Evolutionary conservation across 1,140 invertebrate species (phyloP).

Genomic region (Hyposmocoma kahamanoa): DNA sequence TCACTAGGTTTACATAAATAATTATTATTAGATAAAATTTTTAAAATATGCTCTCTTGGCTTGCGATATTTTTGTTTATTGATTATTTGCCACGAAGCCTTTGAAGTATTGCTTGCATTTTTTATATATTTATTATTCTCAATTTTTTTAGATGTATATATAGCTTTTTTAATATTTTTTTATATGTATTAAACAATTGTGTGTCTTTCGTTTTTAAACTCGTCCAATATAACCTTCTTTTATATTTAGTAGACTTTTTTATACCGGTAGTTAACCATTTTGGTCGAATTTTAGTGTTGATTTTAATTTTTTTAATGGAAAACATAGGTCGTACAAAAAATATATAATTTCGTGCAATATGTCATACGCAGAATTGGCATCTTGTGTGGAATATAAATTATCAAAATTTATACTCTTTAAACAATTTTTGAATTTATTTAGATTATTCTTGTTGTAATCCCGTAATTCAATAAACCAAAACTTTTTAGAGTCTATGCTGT

Average conservation of each 20-base stretch:
- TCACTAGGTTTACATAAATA: neutral
- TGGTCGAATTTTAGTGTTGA: neutral
- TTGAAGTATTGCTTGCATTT: neutral
- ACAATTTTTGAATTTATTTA: constrained; percentile 1
- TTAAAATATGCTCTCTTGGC: neutral
- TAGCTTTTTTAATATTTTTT: neutral
- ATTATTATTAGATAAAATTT: neutral
- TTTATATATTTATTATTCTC: constrained; percentile 3
- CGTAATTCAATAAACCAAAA: constrained; percentile 4
- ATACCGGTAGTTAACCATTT: constrained; percentile 7
- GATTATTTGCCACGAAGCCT: constrained; percentile 6
- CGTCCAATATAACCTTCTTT: neutral
- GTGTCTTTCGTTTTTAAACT: neutral
- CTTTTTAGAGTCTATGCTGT: neutral
- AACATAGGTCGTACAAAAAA: constrained; percentile 4
- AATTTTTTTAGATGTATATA: neutral
- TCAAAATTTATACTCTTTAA: neutral
- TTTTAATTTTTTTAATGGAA: constrained; percentile 3
- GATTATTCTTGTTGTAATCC: constrained; percentile 6
- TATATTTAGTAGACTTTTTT: neutral
- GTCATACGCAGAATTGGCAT: constrained; percentile 1
- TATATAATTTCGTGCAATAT: neutral
- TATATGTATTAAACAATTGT: neutral
- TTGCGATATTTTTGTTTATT: neutral
- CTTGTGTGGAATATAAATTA: neutral